Evolutionary conservation across 2,888 invertebrate species (phyloP).

Genomic region (Cephus nigrinus): DNA sequence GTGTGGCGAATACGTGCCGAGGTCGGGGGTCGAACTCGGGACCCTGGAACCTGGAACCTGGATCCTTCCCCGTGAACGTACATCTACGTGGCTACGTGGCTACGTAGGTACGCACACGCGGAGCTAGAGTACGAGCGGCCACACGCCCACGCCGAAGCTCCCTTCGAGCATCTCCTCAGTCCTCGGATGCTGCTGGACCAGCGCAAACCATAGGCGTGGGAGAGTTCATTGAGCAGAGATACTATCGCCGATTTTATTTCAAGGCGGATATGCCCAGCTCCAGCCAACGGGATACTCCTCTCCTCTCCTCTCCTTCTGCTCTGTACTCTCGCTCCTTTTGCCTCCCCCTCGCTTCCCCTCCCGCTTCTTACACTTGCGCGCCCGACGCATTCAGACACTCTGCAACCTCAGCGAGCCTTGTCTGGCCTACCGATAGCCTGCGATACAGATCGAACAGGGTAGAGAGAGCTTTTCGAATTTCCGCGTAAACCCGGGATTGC

Average conservation of each 20-base stretch:
- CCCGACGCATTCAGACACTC: background rate
- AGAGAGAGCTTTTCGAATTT: background rate
- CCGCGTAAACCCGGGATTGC: background rate
- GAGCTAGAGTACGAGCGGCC: slow-evolving; percentile 20
- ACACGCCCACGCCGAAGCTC: slow-evolving; percentile 14
- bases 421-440: background rate
- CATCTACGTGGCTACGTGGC: slow-evolving; percentile 5
- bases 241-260: slow-evolving; percentile 66
- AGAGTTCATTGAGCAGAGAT: slow-evolving; percentile 66
- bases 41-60: slow-evolving; percentile 26
- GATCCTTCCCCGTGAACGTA: slow-evolving; percentile 24
- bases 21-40: slow-evolving; percentile 62
- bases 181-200: slow-evolving; percentile 5
- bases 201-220: slow-evolving; percentile 60
- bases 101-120: slow-evolving; percentile 15
- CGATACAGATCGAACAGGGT: background rate
- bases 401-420: background rate
- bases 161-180: background rate
- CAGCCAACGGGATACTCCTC: slow-evolving; percentile 47
- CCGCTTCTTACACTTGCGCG: background rate
- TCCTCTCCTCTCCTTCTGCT: background rate
- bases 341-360: background rate
- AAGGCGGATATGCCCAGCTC: slow-evolving; percentile 63
- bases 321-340: background rate
- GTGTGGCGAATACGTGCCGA: slow-evolving; percentile 66